Evolutionary conservation across 2,888 invertebrate species (phyloP), one percentile per base, ranked within the genome.

Genomic region (Magallana nippona): DNA sequence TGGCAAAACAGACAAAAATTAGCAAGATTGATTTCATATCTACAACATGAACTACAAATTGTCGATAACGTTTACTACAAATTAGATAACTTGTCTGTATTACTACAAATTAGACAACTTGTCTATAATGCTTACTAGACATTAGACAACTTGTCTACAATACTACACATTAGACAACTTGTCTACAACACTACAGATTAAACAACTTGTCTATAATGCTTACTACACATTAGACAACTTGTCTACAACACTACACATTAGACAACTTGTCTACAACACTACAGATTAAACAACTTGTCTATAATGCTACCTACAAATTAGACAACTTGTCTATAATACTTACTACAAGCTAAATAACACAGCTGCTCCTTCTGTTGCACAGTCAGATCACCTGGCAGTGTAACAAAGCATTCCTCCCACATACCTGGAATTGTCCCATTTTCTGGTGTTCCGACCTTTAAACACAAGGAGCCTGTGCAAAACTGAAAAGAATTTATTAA

Each of bases 401-500:
- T 87, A 8, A 91, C 83, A 84, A 98, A 99, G 94, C 99, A 99
- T 94, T 99, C 98, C 82, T 96, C 96, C 95, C 99, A 96, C 13
- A 27, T 58, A 55, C 44, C 56, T 44, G 44, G 44, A 17, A 19
- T 63, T 77, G 0, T 15, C 1, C 22, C 15, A 22, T 11, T 15
- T 15, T 19, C 17, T 44, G 8, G 1, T 81, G 78, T 80, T 94
- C 97, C 97, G 96, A 98, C 98, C 92, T 97, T 97, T 86, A 98
- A 95, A 94, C 99, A 99, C 92, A 99, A 98, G 0, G 98, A 98
- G 79, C 98, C 98, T 79, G 96, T 96, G 94, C 99, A 99, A 89
- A 98, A 98, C 94, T 94, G 85, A 2, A 85, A 85, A 19, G 78
- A 10, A 79, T 63, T 8, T 8, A 44, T 44, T 44, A 44, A 44